phyloP scores from a whole-genome alignment of 2,888 invertebrate genomes.

The Drosophila cognata region DNA sequence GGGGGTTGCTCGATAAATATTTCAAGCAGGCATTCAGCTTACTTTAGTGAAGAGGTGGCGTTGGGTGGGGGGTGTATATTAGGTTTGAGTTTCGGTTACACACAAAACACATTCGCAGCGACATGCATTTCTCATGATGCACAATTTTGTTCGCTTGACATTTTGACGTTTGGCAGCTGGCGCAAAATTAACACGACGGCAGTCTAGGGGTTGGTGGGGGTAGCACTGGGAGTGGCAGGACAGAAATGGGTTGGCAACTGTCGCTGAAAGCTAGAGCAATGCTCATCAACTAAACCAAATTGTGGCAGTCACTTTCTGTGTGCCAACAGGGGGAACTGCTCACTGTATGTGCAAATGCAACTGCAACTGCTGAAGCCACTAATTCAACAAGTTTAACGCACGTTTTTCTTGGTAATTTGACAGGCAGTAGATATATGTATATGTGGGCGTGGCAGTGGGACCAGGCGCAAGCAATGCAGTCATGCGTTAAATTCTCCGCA shows the following conservation, averaged over 20 bases:
- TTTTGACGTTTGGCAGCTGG: constrained; percentile 78
- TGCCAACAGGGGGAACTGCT: not conserved
- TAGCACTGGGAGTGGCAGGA: not conserved
- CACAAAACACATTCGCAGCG: constrained; percentile 17
- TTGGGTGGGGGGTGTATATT: constrained; percentile 8
- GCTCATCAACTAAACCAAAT: constrained; percentile 29
- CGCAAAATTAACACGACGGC: constrained; percentile 72
- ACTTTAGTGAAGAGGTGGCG: not conserved
- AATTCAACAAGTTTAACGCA: constrained; percentile 76
- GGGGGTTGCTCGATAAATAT: constrained; percentile 66
- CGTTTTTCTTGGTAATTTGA: constrained; percentile 42
- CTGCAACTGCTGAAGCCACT: constrained; percentile 44
- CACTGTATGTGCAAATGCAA: constrained; percentile 4
- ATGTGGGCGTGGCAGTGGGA: constrained; percentile 20
- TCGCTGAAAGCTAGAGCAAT: constrained; percentile 55
- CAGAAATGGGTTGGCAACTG: not conserved
- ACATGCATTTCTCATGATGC: constrained; percentile 78
- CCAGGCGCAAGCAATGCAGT: constrained; percentile 15
- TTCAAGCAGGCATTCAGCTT: constrained; percentile 51
- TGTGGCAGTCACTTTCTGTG: not conserved
- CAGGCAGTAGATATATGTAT: not conserved
- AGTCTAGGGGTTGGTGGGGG: not conserved
- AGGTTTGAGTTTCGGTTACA: constrained; percentile 33
- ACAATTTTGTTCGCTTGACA: constrained; percentile 77
- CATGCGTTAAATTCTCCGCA: constrained; percentile 41